Evolutionary conservation across 2,113 vertebrate species (phyloP).

Genomic region (Beaufortia kweichowensis): DNA sequence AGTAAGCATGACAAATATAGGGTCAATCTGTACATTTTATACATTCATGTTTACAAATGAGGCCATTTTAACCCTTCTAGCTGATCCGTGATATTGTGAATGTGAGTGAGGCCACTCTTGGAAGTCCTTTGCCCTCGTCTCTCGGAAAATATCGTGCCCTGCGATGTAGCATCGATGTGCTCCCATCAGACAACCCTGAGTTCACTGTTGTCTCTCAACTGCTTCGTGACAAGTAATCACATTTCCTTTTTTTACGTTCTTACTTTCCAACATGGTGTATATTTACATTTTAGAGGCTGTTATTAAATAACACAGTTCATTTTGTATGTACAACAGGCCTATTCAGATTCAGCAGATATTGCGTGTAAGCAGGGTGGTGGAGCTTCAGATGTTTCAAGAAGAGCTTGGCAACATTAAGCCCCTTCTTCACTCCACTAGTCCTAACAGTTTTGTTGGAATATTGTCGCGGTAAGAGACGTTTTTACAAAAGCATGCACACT

Average conservation of each 20-base stretch:
- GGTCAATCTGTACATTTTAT: not conserved
- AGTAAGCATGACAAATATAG: no score
- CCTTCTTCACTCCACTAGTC: constrained; percentile 78
- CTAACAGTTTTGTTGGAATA: constrained; percentile 82
- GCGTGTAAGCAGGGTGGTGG: constrained; percentile 72
- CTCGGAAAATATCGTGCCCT: constrained; percentile 83
- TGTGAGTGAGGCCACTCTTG: constrained; percentile 75
- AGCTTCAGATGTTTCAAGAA: constrained; percentile 75
- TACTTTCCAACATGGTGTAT: not conserved
- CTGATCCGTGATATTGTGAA: constrained; percentile 82
- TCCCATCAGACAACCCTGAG: constrained; percentile 68
- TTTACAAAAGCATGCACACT: not conserved
- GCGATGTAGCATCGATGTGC: constrained; percentile 77
- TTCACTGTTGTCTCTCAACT: constrained; percentile 68
- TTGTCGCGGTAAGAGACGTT: constrained; percentile 82
- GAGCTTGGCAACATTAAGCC: constrained; percentile 74
- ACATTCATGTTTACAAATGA: not conserved
- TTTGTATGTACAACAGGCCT: constrained; percentile 32
- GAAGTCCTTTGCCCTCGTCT: constrained; percentile 65
- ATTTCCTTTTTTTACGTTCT: not conserved
- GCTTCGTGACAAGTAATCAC: constrained; percentile 59
- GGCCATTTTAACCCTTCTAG: constrained; percentile 57
- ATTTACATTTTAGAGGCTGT: not conserved
- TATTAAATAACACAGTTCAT: not conserved
- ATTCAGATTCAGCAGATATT: constrained; percentile 75